Evolutionary conservation across 2,888 invertebrate species (phyloP).

Genomic region (Pyrrhosoma nymphula): DNA sequence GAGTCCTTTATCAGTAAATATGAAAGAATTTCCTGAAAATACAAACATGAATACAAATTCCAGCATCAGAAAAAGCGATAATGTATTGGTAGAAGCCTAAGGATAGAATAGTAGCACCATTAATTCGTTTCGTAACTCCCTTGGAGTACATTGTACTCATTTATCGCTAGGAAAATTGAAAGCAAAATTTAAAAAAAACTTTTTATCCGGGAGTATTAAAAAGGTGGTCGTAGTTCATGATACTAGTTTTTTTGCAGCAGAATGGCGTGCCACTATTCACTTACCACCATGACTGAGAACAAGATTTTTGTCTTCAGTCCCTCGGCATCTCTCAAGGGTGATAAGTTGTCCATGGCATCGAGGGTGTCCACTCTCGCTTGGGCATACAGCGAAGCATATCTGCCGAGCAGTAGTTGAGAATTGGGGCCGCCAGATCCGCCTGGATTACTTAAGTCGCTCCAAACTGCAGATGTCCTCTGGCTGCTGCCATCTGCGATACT

Average conservation of each 20-base stretch:
- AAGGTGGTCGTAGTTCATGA: background rate
- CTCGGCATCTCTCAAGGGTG: constrained; percentile 89
- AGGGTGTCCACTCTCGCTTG: constrained; percentile 91
- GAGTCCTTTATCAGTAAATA: too few species aligned
- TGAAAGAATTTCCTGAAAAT: too few species aligned
- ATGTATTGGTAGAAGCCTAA: too few species aligned
- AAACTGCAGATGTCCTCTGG: background rate
- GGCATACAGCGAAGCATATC: constrained; percentile 91
- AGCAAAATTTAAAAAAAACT: background rate
- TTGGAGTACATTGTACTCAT: too few species aligned
- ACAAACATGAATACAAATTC: too few species aligned
- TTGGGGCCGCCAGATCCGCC: background rate
- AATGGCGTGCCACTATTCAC: constrained; percentile 75
- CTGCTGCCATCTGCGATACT: background rate
- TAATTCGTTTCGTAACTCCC: too few species aligned
- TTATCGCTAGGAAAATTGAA: background rate
- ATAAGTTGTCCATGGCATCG: constrained; percentile 90
- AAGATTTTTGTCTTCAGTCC: constrained; percentile 96
- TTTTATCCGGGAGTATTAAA: background rate
- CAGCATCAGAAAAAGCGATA: too few species aligned
- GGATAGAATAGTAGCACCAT: too few species aligned
- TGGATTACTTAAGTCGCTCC: background rate
- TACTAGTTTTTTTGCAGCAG: too few species aligned
- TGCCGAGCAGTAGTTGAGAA: constrained; percentile 81
- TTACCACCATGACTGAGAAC: constrained; percentile 97